phyloP scores from a whole-genome alignment of 53 echinoderm and acorn worm genomes.

The Stichopus horrens region DNA sequence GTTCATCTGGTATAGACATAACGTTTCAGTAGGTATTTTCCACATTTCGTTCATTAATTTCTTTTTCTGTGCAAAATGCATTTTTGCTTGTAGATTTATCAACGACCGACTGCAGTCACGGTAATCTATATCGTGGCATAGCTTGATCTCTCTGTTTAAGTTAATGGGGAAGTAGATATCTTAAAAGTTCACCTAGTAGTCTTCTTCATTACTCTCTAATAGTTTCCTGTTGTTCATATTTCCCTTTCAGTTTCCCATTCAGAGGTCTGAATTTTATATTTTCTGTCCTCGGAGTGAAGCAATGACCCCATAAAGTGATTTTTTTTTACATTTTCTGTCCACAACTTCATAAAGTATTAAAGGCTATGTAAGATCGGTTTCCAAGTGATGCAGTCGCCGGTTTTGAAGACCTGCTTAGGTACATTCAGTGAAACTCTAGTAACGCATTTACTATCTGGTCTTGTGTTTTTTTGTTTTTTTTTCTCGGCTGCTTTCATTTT shows the following conservation, averaged over 20 bases:
- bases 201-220: constrained; percentile 5
- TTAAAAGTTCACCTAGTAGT: not conserved
- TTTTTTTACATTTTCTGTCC: not conserved
- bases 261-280: not conserved
- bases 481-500: no score
- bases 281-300: constrained; percentile 1
- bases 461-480: no score
- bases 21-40: no score
- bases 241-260: constrained; percentile 1
- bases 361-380: not conserved
- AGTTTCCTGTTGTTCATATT: constrained; percentile 1
- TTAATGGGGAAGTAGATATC: not conserved
- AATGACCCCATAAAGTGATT: not conserved
- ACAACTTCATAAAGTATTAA: not conserved
- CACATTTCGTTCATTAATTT: no score
- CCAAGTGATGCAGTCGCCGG: not conserved
- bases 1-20: no score
- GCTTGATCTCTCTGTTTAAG: not conserved
- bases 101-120: no score
- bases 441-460: no score
- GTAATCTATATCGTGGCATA: no score
- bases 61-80: no score
- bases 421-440: no score
- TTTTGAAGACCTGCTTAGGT: not conserved
- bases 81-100: no score